Conservation (phyloP, 2,888 invertebrate species). For the Caenorhabditis imperialis region DNA sequence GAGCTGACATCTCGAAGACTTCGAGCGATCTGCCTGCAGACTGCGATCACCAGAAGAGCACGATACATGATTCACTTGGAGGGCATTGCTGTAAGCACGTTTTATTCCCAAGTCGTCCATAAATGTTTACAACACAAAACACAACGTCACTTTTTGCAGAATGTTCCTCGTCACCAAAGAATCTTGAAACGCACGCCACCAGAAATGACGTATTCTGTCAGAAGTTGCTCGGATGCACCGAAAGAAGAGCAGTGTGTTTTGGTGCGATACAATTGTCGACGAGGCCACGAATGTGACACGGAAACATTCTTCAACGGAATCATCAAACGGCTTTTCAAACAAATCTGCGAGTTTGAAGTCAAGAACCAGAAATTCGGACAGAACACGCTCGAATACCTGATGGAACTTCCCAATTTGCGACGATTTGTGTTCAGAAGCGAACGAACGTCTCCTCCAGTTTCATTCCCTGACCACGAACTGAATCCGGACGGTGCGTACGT, state of each 20-base stretch:
- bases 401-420: slow-evolving; percentile 19
- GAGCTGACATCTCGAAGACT: slow-evolving; percentile 14
- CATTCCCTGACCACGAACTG: not conserved
- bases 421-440: slow-evolving; percentile 12
- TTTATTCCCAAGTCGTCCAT: too few relatives aligned
- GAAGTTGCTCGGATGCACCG: slow-evolving; percentile 7
- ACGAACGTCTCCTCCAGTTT: not conserved
- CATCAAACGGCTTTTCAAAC: slow-evolving; percentile 9
- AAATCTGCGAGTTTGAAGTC: slow-evolving; percentile 17
- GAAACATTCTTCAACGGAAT: slow-evolving; percentile 11
- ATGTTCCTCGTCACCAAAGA: too few relatives aligned
- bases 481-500: not conserved
- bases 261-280: slow-evolving; percentile 2
- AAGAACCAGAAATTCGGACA: not conserved
- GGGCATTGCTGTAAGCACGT: slow-evolving; percentile 7
- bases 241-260: not conserved
- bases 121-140: too few relatives aligned
- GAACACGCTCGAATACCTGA: not conserved
- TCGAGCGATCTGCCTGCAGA: slow-evolving; percentile 7
- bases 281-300: not conserved
- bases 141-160: too few relatives aligned
- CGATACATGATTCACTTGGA: slow-evolving; percentile 13
- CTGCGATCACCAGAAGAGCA: slow-evolving; percentile 8
- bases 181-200: too few relatives aligned
- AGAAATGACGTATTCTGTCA: slow-evolving; percentile 1